Base-by-base conservation (phyloP, 2,888 invertebrate species). In the Megamerina dolium region DNA sequence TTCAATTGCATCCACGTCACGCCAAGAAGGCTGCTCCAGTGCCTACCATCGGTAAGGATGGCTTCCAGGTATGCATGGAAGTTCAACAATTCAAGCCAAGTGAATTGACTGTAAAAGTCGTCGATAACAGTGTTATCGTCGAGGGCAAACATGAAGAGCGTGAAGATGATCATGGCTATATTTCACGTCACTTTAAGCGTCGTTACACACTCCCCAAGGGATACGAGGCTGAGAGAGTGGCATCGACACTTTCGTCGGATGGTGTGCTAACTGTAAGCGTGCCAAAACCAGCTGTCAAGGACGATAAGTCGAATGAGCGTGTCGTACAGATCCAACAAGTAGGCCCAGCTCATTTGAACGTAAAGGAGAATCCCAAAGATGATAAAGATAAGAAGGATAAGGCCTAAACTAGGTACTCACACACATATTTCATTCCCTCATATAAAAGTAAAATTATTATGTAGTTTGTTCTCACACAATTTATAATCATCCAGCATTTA, bases 81-180 rank as follows among this genome's bases (percentile, higher is more conserved):
- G 86, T 89, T 0, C 80, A 83, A 61, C 84, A 87, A 56, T 89
- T 87, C 58, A 73, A 77, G 9, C 87, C 88, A 0, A 80, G 82
- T 20, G 87, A 89, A 64, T 80, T 90, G 35, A 75, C 77, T 1
- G 87, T 89, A 20, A 87, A 86, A 66, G 85, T 84, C 0, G 75
- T 82, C 1, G 86, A 85, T 9, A 79, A 82, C 53, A 77, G 75
- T 36, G 76, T 81, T 37, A 75, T 81, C 43, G 76, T 86, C 10
- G 85, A 88, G 64, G 88, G 83, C 1, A 85, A 81, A 60, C 87
- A 85, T 59, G 85, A 85, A 59, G 80, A 87, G 47, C 81, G 81
- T 50, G 76, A 79, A 21, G 84, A 85, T 53, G 78, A 80, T 13
- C 80, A 82, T 51, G 87, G 87, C 9, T 82, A 77, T 65, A 79